Evolutionary conservation across 2,888 invertebrate species (phyloP), one percentile per base, ranked within the genome.

Genomic region (Watsonalla cultraria): DNA sequence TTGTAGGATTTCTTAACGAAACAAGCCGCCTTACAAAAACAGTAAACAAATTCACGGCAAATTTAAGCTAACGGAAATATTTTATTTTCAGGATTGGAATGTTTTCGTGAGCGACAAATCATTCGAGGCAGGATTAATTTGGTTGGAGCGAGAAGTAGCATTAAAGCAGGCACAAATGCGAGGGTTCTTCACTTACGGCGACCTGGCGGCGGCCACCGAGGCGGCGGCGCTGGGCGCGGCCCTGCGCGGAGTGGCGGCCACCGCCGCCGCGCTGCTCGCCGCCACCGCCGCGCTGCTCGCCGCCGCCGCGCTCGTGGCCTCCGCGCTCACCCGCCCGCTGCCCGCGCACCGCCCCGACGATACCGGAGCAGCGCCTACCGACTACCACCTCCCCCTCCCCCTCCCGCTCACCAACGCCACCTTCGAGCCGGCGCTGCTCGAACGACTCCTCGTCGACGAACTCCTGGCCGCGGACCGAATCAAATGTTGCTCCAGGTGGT

Each of bases 131-230:
- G 94, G 95, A 60, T 82, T 97, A 53, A 77, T 86, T 51, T 91
- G 92, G 80, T 84, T 97, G 55, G 97, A 97, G 84, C 91, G 90
- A 57, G 92, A 92, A 53, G 87, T 98, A 64, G 97, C 97, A 5
- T 88, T 93, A 63, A 92, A 92, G 68, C 94, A 97, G 86, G 95
- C 94, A 11, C 82, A 82, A 39, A 86, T 92, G 60, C 92, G 96
- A 33, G 97, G 96, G 0, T 96, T 95, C 94, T 94, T 95, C 73
- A 96, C 97, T 0, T 97, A 97, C 76, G 92, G 94, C 0, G 97
- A 97, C 88, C 85, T 97, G 53, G 85, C 92, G 63, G 93, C 92
- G 67, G 52, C 61, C 54, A 14, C 14, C 37, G 54, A 34, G 76
- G 78, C 58, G 65, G 54, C 45, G 47, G 51, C 56, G 56, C 60